These are phyloP conservation scores for Tinea semifulvella DNA, from an alignment of 2,888 invertebrate genomes.

Conservation along the genomic window DNA sequence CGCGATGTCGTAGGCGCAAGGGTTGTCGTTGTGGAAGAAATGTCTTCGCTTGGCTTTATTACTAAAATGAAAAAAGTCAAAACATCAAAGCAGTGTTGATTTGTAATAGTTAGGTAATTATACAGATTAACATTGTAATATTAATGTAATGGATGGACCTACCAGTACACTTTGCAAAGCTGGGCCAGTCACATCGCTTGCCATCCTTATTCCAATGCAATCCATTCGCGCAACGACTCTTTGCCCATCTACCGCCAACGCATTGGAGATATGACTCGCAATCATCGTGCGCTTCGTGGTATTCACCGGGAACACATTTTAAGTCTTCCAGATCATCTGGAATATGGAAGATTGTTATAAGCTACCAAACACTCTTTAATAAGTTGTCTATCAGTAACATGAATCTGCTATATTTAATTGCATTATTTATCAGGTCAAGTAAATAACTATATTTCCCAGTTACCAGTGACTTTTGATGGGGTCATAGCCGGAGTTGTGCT, in stretches of 20 bases:
- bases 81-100: too few relatives aligned
- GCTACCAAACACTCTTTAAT: too few relatives aligned
- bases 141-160: constrained; percentile 14
- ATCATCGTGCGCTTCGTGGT: constrained; percentile 69
- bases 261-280: constrained; percentile 83
- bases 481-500: constrained; percentile 29
- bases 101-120: too few relatives aligned
- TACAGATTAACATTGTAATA: too few relatives aligned
- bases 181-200: constrained; percentile 84
- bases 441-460: constrained; percentile 18
- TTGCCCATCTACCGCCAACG: constrained; percentile 73
- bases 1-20: constrained; percentile 50
- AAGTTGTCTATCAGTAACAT: too few relatives aligned
- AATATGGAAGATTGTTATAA: too few relatives aligned
- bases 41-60: constrained; percentile 38
- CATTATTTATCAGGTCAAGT: too few relatives aligned
- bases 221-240: constrained; percentile 81
- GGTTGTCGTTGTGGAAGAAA: constrained; percentile 34
- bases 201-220: constrained; percentile 78
- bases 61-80: constrained; percentile 14
- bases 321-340: constrained; percentile 35
- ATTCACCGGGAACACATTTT: constrained; percentile 52
- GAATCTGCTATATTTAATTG: too few relatives aligned
- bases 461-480: constrained; percentile 19
- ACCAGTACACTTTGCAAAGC: constrained; percentile 72